Base-by-base conservation (phyloP, 2,113 vertebrate genomes). In the Micromys minutus region DNA sequence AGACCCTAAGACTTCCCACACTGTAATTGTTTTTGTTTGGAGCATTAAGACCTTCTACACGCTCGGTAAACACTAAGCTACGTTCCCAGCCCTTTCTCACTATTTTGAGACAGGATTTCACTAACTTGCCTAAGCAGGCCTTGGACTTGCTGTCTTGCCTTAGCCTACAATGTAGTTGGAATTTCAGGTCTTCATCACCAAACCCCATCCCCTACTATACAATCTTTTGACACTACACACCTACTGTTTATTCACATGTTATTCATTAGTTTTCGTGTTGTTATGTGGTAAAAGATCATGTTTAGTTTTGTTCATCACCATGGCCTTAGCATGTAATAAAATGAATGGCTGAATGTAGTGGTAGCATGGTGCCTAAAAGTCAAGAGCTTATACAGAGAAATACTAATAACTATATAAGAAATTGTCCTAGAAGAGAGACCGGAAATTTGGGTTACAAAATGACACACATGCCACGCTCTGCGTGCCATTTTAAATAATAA, bases 241-340 rank as follows among this genome's bases (percentile, higher is more conserved):
- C 31, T 89, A 45, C 86, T 77, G 22, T 88, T 94, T 71, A 47
- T 24, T 34, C 5, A 91, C 8, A 86, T 47, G 88, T 88, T 95
- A 47, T 50, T 71, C 52, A 52, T 67, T 93, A 67, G 1, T 55
- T 94, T 87, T 92, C n/a, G 5, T 92, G 9, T 31, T 86, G 80
- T 85, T 75, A 7, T 24, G 50, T 42, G 57, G 65, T 69, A 34
- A 74, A 89, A 69, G 7, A n/a, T 52, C 12, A 22, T 5, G 15
- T 50, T 29, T 80, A 26, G 21, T 55, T 95, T 94, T 57, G 4
- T 77, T 80, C 29, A 50, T 88, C 22, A 71, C 34, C 22, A 31
- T n/a, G 45, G 63, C 12, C 22, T 10, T 26, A 76, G 36, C 16
- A 87, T 16, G 15, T 76, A 63, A 24, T 39, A 74, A 76, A 87